Evolutionary conservation across 2,888 invertebrate species (phyloP), one percentile per base, ranked within the genome.

Genomic region (Atethmia centrago): DNA sequence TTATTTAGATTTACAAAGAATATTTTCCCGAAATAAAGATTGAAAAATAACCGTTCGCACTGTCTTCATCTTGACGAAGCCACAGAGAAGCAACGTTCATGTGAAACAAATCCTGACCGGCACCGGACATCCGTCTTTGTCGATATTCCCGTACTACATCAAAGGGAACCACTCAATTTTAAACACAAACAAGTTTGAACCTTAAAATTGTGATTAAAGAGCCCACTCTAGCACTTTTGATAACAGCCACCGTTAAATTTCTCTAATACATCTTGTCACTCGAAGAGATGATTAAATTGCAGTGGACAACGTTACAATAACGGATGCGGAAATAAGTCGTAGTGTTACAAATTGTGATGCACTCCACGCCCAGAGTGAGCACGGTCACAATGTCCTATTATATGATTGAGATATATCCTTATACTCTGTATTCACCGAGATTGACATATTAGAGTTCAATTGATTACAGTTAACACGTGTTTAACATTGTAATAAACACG

Each of bases 71-170:
- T 90, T 83, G 76, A 82, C 84, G 86, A 87, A 88, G 81, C 85
- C 89, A 90, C 90, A 91, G 89, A 93, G 92, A 86, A 88, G 89
- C 90, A 92, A 88, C 89, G 88, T 87, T 94, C 94, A 94, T 95
- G 95, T 95, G 95, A 95, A 95, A 95, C 94, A 94, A 96, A 95
- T 95, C 95, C 96, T 95, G 95, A 95, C 96, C 96, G 96, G 96
- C 94, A 95, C 95, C 96, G 96, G 96, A 96, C 96, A 93, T 96
- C 96, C 96, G 96, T 95, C 96, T 96, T 95, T 94, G 95, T 94
- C 94, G 94, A 95, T 95, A 95, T 96, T 95, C 95, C 95, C 94
- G 94, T 95, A 94, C 94, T 90, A 96, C 96, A 93, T 96, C 96
- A 96, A 96, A 96, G 95, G 93, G 94, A 94, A 88, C 90, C 90